A percentile compares a stretch with the other conserved stretches of the same genome.
Evolutionary conservation across 1,140 invertebrate genomes (phyloP).

Genomic region (Euborellia annulipes): DNA sequence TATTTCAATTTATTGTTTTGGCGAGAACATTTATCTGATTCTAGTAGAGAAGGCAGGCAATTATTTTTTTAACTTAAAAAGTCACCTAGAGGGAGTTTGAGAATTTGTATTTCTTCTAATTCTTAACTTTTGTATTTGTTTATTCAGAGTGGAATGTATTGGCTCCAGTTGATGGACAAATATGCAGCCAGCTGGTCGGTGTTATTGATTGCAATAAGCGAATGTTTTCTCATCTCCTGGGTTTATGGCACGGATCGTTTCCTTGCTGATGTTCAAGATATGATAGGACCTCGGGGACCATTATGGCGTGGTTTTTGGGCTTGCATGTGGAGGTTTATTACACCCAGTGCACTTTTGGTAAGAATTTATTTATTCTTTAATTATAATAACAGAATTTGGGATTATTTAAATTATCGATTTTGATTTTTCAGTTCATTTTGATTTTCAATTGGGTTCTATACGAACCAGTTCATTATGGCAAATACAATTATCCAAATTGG

Average conservation of each 20-base stretch:
- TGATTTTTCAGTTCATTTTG: slow-evolving; percentile 48
- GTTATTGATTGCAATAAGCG: slow-evolving; percentile 59
- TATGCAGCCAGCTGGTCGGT: slow-evolving; percentile 78
- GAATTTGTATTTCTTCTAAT: too few species aligned
- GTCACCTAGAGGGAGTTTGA: too few species aligned
- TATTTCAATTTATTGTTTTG: too few species aligned
- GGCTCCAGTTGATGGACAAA: slow-evolving; percentile 70
- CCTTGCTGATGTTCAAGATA: slow-evolving; percentile 57
- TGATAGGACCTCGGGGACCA: slow-evolving; percentile 57
- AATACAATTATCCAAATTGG: slow-evolving; percentile 59
- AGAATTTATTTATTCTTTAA: slow-evolving; percentile 9
- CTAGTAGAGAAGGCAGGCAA: too few species aligned
- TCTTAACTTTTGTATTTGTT: slow-evolving; percentile 1
- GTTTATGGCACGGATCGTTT: slow-evolving; percentile 70
- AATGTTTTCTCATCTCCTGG: slow-evolving; percentile 65
- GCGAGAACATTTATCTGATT: too few species aligned
- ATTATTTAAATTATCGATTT: slow-evolving; percentile 9
- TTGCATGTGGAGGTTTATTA: slow-evolving; percentile 61
- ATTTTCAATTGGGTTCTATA: slow-evolving; percentile 74
- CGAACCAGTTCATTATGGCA: slow-evolving; percentile 52
- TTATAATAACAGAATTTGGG: background rate
- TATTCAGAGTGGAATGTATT: slow-evolving; percentile 61
- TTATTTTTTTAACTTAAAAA: too few species aligned
- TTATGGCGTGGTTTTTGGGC: slow-evolving; percentile 63
- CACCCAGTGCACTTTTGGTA: slow-evolving; percentile 54